phyloP scores from a whole-genome alignment of 2,888 invertebrate species.

The Formica aserva region DNA sequence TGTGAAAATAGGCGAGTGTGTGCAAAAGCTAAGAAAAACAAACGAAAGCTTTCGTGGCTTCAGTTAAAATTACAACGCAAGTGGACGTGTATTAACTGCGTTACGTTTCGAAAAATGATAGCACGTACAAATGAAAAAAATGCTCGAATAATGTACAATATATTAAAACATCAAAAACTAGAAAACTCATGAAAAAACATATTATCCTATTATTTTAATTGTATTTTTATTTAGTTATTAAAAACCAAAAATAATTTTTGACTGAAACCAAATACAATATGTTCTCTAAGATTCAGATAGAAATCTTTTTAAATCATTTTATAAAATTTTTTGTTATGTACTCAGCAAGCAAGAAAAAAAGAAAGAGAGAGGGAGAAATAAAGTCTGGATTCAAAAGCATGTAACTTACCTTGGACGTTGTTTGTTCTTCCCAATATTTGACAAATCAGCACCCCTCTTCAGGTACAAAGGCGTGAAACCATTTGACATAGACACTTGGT shows the following conservation, averaged over 20 bases:
- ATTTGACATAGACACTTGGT: slow-evolving; percentile 68
- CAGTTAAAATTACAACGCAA: slow-evolving; percentile 9
- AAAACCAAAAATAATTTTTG: neutral
- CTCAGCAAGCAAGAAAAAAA: neutral
- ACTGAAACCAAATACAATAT: neutral
- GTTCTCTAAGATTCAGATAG: neutral
- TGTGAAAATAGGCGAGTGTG: slow-evolving; percentile 34
- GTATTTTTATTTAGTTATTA: neutral
- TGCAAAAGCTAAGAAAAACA: slow-evolving; percentile 39
- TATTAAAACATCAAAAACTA: neutral
- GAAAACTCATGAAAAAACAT: neutral
- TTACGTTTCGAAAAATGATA: slow-evolving; percentile 6
- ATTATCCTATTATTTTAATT: neutral
- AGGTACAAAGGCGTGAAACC: slow-evolving; percentile 80
- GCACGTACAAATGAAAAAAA: neutral
- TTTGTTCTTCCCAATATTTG: slow-evolving; percentile 65
- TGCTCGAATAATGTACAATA: neutral
- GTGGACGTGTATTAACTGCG: slow-evolving; percentile 10
- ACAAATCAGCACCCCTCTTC: slow-evolving; percentile 80
- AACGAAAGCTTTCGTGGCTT: slow-evolving; percentile 15
- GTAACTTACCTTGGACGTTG: slow-evolving; percentile 68
- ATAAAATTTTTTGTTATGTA: neutral
- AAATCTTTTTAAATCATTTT: neutral
- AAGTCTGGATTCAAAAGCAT: neutral
- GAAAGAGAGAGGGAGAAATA: neutral